phyloP scores from a whole-genome alignment of 1,140 invertebrate genomes.

The Dysdera silvatica region DNA sequence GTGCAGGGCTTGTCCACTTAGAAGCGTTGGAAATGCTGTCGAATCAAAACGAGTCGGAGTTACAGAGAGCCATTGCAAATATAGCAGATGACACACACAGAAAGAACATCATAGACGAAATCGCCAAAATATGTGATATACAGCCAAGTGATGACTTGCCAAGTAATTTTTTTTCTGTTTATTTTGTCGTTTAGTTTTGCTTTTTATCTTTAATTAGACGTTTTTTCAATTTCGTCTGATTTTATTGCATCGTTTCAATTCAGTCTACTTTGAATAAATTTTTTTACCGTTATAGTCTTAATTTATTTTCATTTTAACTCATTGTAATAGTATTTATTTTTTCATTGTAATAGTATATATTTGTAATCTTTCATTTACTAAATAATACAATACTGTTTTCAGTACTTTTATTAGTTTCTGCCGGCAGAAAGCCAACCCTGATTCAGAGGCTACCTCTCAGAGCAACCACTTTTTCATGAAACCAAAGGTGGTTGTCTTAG shows the following conservation, averaged over 20 bases:
- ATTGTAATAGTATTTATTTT: no score
- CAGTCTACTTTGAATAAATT: slow-evolving; percentile 6
- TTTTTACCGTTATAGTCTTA: no score
- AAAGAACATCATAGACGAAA: slow-evolving; percentile 65
- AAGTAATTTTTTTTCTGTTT: background rate
- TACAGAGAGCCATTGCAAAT: slow-evolving; percentile 45
- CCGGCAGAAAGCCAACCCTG: no score
- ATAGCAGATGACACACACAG: slow-evolving; percentile 63
- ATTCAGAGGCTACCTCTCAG: background rate
- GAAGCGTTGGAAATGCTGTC: slow-evolving; percentile 85
- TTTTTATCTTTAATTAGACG: background rate
- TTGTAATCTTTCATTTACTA: no score
- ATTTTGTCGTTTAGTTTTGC: background rate
- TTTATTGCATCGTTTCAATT: background rate
- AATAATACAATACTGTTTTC: no score
- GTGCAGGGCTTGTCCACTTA: slow-evolving; percentile 65
- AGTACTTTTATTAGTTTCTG: no score
- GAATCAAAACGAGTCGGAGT: slow-evolving; percentile 57
- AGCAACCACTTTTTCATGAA: background rate
- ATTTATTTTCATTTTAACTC: no score
- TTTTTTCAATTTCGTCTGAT: background rate
- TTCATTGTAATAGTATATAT: no score
- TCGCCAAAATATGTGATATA: slow-evolving; percentile 52
- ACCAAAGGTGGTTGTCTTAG: background rate
- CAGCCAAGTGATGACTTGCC: slow-evolving; percentile 11